Evolutionary conservation across 2,797 vertebrate species (phyloP).

Genomic region (Lacerta bilineata): DNA sequence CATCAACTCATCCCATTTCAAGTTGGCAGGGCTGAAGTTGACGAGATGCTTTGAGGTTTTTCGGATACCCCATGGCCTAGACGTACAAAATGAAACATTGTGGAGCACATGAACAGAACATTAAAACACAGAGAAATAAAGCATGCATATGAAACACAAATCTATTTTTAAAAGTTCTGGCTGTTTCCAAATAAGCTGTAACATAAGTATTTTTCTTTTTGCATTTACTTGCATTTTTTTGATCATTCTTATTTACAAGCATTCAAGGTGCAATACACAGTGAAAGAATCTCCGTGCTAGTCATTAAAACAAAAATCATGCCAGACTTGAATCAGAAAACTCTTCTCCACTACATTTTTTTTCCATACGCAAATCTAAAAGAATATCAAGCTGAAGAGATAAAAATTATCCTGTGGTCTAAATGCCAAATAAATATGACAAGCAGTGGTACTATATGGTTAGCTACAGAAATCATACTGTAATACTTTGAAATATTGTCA

Average conservation of each 20-base stretch:
- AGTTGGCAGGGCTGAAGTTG: not conserved
- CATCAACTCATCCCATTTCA: not conserved
- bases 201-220: conserved; percentile 57
- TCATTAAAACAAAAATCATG: conserved; percentile 72
- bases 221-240: conserved; percentile 73
- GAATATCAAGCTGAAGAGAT: conserved; percentile 39
- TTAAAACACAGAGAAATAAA: conserved; percentile 75
- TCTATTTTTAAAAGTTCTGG: conserved; percentile 45
- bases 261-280: conserved; percentile 74
- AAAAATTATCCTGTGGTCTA: conserved; percentile 51
- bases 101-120: conserved; percentile 64
- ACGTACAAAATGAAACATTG: conserved; percentile 72
- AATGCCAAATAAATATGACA: conserved; percentile 55
- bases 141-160: conserved; percentile 77
- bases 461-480: conserved; percentile 68
- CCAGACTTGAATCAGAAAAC: conserved; percentile 65
- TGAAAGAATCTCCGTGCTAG: conserved; percentile 62
- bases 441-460: conserved; percentile 73
- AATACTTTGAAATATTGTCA: conserved; percentile 57
- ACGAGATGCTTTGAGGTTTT: not conserved
- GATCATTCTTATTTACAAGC: conserved; percentile 70
- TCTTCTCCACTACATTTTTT: conserved; percentile 65
- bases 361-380: conserved; percentile 50
- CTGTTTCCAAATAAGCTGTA: conserved; percentile 59
- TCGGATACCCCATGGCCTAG: conserved; percentile 50